Percentiles rank a stretch among this genome's conserved stretches.
Conservation (phyloP, 2,888 invertebrate genomes). For the Caenorhabditis sulstoni region DNA sequence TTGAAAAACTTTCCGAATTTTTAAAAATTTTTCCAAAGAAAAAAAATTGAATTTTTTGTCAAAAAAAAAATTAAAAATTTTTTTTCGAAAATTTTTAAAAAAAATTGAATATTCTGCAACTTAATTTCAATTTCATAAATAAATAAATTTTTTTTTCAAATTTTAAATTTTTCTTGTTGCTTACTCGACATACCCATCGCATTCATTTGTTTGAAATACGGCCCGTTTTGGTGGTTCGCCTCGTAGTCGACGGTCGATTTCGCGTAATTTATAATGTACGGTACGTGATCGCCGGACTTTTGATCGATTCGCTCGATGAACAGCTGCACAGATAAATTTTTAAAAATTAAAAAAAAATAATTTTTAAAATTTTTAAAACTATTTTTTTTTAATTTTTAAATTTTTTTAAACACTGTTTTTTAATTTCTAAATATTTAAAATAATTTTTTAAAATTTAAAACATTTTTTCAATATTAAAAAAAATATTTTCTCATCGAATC, state of each 20-base stretch:
- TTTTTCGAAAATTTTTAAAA: too few relatives aligned
- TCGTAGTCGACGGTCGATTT: conserved; percentile 13
- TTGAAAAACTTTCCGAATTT: too few relatives aligned
- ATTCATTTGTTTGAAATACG: conserved; percentile 50
- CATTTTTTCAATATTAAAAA: not conserved
- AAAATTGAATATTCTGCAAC: too few relatives aligned
- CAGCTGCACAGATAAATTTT: conserved; percentile 47
- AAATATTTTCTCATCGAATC: too few relatives aligned
- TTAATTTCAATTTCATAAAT: too few relatives aligned
- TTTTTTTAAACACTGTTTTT: too few relatives aligned
- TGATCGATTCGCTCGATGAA: conserved; percentile 46
- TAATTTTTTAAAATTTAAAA: not conserved
- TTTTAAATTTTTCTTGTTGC: conserved; percentile 22
- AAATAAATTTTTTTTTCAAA: too few relatives aligned
- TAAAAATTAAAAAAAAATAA: not conserved
- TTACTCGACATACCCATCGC: conserved; percentile 27
- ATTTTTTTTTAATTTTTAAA: not conserved
- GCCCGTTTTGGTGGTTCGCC: conserved; percentile 10
- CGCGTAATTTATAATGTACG: not conserved
- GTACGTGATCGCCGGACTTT: conserved; percentile 18
- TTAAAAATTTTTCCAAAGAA: too few relatives aligned
- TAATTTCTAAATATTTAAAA: not conserved
- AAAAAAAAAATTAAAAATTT: too few relatives aligned
- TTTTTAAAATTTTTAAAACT: too few relatives aligned
- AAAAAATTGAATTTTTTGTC: too few relatives aligned